Evolutionary conservation across 2,888 invertebrate genomes (phyloP).

Genomic region (Meta bourneti): DNA sequence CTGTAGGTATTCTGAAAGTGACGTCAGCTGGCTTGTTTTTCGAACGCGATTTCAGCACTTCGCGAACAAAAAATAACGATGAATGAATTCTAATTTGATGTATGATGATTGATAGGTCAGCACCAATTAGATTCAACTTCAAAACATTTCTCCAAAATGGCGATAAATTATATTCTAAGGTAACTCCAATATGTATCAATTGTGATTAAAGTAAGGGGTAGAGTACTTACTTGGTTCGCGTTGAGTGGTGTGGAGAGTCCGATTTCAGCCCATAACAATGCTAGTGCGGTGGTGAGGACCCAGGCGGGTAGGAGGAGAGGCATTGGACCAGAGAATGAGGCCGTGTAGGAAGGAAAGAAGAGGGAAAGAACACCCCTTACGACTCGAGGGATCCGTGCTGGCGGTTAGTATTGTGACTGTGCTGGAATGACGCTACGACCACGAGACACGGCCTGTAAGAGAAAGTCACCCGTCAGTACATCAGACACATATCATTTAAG

Average conservation of each 20-base stretch:
- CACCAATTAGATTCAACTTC: too few species aligned
- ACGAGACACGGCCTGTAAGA: slow-evolving; percentile 31
- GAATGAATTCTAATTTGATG: too few species aligned
- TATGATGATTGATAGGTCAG: too few species aligned
- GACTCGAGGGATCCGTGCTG: slow-evolving; percentile 68
- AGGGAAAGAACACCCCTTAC: slow-evolving; percentile 47
- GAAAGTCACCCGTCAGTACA: not conserved
- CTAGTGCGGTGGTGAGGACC: slow-evolving; percentile 60
- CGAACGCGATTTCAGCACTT: too few species aligned
- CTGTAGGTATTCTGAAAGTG: too few species aligned
- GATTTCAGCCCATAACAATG: slow-evolving; percentile 65
- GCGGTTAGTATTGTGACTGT: slow-evolving; percentile 25
- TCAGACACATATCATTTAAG: not conserved
- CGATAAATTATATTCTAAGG: too few species aligned
- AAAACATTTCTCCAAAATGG: too few species aligned
- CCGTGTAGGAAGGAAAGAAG: slow-evolving; percentile 24
- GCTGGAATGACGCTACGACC: not conserved
- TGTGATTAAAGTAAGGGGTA: too few species aligned
- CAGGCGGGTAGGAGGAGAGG: slow-evolving; percentile 60
- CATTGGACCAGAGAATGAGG: slow-evolving; percentile 63
- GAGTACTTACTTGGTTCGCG: slow-evolving; percentile 47
- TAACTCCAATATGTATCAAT: too few species aligned
- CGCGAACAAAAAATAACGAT: too few species aligned
- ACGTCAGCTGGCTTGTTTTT: too few species aligned
- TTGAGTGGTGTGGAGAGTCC: slow-evolving; percentile 62